Evolutionary conservation across 2,113 vertebrate species (phyloP).

Genomic region (Sorex fumeus): DNA sequence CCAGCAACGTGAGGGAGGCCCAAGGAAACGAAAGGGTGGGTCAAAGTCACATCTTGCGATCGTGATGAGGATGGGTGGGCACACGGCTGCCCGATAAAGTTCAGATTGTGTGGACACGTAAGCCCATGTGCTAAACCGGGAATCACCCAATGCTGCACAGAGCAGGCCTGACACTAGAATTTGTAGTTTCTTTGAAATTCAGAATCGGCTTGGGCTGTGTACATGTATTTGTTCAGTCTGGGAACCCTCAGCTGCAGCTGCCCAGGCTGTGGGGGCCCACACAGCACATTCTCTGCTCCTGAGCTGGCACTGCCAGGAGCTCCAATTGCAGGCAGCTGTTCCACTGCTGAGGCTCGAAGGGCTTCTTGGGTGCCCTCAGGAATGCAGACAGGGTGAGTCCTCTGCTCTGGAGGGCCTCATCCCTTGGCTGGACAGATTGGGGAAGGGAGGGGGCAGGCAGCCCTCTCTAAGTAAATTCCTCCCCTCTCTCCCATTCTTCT

Average conservation of each 20-base stretch:
- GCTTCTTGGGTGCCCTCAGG: neutral
- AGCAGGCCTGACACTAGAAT: neutral
- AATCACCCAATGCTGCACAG: neutral
- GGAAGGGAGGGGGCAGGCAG: neutral
- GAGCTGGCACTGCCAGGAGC: conserved; percentile 29
- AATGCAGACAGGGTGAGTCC: neutral
- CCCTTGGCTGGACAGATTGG: neutral
- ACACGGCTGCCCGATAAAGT: neutral
- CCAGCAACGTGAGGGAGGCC: neutral
- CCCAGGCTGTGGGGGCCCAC: neutral
- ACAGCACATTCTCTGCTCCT: conserved; percentile 1
- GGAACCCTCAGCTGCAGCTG: neutral
- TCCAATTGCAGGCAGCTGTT: conserved; percentile 69
- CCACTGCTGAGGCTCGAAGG: neutral
- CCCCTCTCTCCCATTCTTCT: neutral
- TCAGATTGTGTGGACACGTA: neutral
- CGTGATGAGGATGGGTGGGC: neutral
- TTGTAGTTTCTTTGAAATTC: conserved; percentile 21
- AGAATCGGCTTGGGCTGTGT: neutral
- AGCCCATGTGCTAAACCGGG: no score
- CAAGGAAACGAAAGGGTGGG: conserved; percentile 7
- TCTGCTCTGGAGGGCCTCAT: neutral
- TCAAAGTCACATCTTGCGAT: neutral
- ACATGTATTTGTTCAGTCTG: neutral
- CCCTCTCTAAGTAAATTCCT: neutral